These are phyloP conservation scores for Siderastrea radians DNA, from an alignment of 92 coral and sea anemone species.

Conservation along the genomic window DNA sequence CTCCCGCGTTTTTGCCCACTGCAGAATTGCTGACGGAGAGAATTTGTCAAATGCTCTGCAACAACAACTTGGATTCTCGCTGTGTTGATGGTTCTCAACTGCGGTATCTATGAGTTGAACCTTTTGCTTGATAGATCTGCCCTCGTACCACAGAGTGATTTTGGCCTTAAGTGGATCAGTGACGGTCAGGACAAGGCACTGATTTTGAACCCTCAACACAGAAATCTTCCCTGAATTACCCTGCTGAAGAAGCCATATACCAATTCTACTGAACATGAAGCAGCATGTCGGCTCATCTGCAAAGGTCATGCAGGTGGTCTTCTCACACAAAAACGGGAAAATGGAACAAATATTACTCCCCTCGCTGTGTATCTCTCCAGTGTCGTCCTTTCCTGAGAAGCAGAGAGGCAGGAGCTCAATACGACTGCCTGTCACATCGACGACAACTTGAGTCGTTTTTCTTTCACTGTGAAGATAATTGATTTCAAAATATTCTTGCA, in stretches of 20 bases:
- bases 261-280: conserved; percentile 4
- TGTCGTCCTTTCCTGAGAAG: background rate
- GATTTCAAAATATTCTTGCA: background rate
- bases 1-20: background rate
- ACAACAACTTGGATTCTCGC: background rate
- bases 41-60: background rate
- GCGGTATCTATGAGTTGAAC: background rate
- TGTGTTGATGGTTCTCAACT: background rate
- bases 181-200: background rate
- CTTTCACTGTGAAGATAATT: background rate
- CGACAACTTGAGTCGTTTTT: conserved; percentile 3
- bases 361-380: no score
- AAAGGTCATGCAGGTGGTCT: background rate
- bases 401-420: conserved; percentile 29
- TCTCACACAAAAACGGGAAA: background rate
- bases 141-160: background rate
- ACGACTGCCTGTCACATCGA: background rate
- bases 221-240: background rate
- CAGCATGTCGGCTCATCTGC: background rate
- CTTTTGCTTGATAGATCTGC: background rate
- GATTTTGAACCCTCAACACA: background rate
- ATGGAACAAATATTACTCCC: background rate
- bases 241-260: background rate
- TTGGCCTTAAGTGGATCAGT: conserved; percentile 1
- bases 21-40: background rate